These are phyloP conservation scores for Helicoverpa zea DNA, from an alignment of 1,140 invertebrate species.

Conservation along the genomic window DNA sequence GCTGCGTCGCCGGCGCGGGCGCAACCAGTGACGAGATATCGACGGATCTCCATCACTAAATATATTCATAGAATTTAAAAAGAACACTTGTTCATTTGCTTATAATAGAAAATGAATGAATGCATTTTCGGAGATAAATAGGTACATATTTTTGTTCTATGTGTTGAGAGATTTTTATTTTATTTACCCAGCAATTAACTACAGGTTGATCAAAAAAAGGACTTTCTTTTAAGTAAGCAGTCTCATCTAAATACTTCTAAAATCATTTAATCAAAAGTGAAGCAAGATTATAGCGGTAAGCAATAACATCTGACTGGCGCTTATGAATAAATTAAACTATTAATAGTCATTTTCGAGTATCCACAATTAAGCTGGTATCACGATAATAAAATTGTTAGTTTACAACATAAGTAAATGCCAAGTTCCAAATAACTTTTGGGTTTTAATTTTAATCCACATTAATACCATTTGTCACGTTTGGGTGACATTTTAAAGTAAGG, in stretches of 20 bases:
- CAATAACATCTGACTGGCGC: conserved; percentile 10
- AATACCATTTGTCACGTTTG: conserved; percentile 24
- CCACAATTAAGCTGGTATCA: conserved; percentile 32
- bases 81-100: conserved; percentile 29
- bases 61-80: conserved; percentile 61
- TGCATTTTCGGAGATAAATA: not conserved
- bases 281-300: conserved; percentile 8
- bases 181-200: not conserved
- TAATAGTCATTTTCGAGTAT: conserved; percentile 1
- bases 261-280: conserved; percentile 6
- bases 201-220: not conserved
- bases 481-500: not conserved
- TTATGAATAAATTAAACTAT: conserved; percentile 36
- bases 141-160: too few relatives aligned
- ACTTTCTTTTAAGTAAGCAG: not conserved
- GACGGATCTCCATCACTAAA: conserved; percentile 58
- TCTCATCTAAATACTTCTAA: conserved; percentile 24
- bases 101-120: conserved; percentile 32
- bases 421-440: conserved; percentile 6
- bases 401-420: conserved; percentile 12
- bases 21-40: not conserved
- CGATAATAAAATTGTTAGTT: conserved; percentile 15
- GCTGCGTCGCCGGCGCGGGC: conserved; percentile 44
- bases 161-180: too few relatives aligned
- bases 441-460: conserved; percentile 6